Evolutionary conservation across 2,113 vertebrate species (phyloP).

Genomic region (Prinia subflava): DNA sequence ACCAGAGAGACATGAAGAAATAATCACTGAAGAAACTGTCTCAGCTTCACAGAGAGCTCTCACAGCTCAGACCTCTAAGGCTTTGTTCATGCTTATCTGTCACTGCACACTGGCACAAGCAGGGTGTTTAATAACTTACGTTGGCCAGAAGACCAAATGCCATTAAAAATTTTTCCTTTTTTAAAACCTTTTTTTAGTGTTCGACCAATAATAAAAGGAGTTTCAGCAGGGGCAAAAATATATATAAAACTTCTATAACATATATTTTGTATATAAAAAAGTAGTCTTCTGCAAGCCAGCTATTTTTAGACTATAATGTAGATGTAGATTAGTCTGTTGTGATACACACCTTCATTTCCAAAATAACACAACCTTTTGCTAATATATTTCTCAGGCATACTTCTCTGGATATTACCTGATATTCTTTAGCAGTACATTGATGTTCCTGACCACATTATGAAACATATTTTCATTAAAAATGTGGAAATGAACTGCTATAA

Average conservation of each 20-base stretch:
- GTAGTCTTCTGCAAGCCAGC: not conserved
- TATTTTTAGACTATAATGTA: not conserved
- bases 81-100: not conserved
- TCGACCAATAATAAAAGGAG: not conserved
- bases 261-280: not conserved
- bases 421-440: not conserved
- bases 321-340: not conserved
- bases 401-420: not conserved
- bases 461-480: not conserved
- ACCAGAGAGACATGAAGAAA: not conserved
- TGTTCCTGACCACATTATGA: not conserved
- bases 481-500: not conserved
- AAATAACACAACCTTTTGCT: not conserved
- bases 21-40: not conserved
- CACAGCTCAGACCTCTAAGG: not conserved
- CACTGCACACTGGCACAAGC: not conserved
- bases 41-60: not conserved
- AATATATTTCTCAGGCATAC: not conserved
- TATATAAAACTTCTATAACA: not conserved
- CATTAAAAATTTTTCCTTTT: not conserved
- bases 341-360: not conserved
- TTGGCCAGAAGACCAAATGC: not conserved
- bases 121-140: accelerated
- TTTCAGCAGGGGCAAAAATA: not conserved
- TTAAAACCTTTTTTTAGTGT: not conserved